phyloP scores from a whole-genome alignment of 2,797 vertebrate genomes.

The Arremon aurantiirostris region DNA sequence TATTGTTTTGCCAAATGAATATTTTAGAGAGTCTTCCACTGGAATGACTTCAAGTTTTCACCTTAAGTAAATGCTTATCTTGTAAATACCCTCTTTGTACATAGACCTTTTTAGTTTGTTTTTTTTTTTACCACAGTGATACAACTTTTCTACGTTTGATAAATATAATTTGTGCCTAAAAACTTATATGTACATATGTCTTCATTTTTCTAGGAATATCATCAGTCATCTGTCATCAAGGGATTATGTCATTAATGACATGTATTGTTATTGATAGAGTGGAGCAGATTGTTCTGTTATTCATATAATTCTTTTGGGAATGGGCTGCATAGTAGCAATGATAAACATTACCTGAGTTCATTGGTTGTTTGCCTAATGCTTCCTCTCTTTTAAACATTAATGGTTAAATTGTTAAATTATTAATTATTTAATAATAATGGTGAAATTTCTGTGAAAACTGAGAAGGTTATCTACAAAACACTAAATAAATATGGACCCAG shows the following conservation, averaged over 20 bases:
- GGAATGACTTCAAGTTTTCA: not conserved
- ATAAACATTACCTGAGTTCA: not conserved
- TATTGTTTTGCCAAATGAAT: not conserved
- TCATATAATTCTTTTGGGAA: not conserved
- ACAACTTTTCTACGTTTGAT: rapidly evolving
- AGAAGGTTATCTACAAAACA: not conserved
- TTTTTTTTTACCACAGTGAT: not conserved
- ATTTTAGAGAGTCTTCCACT: not conserved
- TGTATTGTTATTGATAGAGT: not conserved
- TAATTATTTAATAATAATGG: not conserved
- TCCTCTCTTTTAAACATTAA: not conserved
- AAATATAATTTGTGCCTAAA: not conserved
- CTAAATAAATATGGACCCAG: not conserved
- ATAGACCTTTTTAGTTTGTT: no score
- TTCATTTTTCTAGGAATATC: not conserved
- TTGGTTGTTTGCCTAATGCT: not conserved
- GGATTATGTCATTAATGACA: not conserved
- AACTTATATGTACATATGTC: not conserved
- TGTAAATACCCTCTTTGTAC: not conserved
- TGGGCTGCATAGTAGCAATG: not conserved
- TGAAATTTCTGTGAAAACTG: not conserved
- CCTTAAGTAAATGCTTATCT: not conserved
- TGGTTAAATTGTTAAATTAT: not conserved
- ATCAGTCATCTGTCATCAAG: not conserved
- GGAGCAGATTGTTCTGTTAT: not conserved